phyloP scores from a whole-genome alignment of 2,113 vertebrate genomes.

The Neolamprologus caudopunctatus region DNA sequence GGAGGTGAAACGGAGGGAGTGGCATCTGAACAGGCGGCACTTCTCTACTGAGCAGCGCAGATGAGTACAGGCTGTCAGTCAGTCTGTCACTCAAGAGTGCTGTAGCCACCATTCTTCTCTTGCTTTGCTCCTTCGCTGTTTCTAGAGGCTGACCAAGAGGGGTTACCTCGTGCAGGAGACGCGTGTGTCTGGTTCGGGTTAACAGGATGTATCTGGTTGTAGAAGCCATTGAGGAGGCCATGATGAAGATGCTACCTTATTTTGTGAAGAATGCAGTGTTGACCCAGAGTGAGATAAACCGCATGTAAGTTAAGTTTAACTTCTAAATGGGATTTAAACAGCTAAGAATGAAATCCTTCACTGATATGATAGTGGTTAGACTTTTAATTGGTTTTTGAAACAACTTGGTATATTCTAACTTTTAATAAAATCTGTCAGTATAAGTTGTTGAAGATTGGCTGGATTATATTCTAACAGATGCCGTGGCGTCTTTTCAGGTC shows the following conservation, averaged over 20 bases:
- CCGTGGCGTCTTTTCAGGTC: not conserved
- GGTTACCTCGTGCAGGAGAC: not conserved
- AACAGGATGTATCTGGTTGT: constrained; percentile 71
- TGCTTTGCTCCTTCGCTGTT: not conserved
- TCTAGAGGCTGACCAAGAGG: constrained; percentile 19
- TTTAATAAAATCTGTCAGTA: not conserved
- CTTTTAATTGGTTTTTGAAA: not conserved
- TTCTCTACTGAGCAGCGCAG: constrained; percentile 14
- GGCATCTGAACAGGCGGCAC: constrained; percentile 31
- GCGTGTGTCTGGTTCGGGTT: not conserved
- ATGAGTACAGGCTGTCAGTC: constrained; percentile 27
- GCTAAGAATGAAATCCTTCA: not conserved
- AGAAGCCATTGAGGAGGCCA: constrained; percentile 50
- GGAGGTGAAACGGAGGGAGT: constrained; percentile 24
- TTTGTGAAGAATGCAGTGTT: constrained; percentile 72
- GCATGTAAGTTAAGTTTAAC: constrained; percentile 65
- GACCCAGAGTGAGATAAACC: constrained; percentile 70
- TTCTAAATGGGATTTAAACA: not conserved
- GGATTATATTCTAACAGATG: not conserved
- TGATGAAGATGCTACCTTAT: constrained; percentile 73
- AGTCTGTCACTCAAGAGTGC: constrained; percentile 36
- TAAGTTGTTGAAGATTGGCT: not conserved
- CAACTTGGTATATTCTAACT: not conserved
- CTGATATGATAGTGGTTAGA: not conserved
- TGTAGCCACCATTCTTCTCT: not conserved